Evolutionary conservation across 1,140 invertebrate genomes (phyloP), one percentile per base, ranked within the genome.

Genomic region (Zaprionus ghesquierei): DNA sequence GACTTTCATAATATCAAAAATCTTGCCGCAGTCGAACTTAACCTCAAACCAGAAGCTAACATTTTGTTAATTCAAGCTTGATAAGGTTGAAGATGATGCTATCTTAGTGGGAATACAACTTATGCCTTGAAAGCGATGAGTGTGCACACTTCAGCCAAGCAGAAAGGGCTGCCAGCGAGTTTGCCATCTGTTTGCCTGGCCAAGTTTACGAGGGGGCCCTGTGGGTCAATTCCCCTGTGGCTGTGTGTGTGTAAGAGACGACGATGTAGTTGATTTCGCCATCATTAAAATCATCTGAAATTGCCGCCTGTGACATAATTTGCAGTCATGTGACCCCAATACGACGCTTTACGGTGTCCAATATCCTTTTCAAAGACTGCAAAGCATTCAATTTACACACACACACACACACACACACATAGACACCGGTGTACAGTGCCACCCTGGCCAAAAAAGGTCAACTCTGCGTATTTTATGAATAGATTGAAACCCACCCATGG

Each of bases 251-350:
- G 2, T 4, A 29, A 4, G 27, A 35, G 33, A 35, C 41, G 41
- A 12, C 38, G 38, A 9, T 46, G 41, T 46, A 46, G 56, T 66
- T 70, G 79, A 81, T 75, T 81, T 69, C 79, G 74, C 70, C 79
- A 81, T 81, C 79, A 81, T 81, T 82, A 81, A 81, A 81, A 82
- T 79, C 75, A 79, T 79, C 75, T 59, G 69, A 72, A 72, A 81
- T 79, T 81, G 73, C 70, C 79, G 70, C 73, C 77, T 78, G 69
- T 78, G 68, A 79, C 81, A 77, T 81, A 82, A 81, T 81, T 81
- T 81, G 75, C 49, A 82, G 70, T 77, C 71, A 74, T 74, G 41
- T 77, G 75, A 78, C 77, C 75, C 54, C 66, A 64, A 46, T 46
- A 46, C 41, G 41, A 12, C 10, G 41, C 63, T 70, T 58, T 25